A percentile compares a stretch with the other conserved stretches of the same genome.
phyloP scores from a whole-genome alignment of 2,797 vertebrate species.

The Gambusia yucatana region DNA sequence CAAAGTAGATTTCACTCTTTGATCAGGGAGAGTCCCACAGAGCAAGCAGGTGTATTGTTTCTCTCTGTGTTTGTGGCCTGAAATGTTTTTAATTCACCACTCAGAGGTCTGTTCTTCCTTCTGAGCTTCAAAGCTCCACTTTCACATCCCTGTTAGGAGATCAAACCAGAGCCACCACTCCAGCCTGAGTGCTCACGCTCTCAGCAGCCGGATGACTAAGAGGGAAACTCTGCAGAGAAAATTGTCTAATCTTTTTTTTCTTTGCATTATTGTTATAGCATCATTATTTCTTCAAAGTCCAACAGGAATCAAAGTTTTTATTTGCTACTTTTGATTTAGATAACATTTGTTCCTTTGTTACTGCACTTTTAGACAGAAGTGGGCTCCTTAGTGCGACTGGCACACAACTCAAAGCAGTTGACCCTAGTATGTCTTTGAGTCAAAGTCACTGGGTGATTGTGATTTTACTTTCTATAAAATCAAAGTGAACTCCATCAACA shows the following conservation, averaged over 20 bases:
- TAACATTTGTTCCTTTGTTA: not conserved
- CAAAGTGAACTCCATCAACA: not conserved
- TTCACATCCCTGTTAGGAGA: conserved; percentile 44
- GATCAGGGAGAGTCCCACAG: not conserved
- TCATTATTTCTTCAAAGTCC: conserved; percentile 40
- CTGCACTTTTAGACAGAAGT: not conserved
- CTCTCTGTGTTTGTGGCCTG: not conserved
- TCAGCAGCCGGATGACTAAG: conserved; percentile 21
- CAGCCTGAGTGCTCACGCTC: conserved; percentile 10
- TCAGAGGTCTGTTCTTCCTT: conserved; percentile 26
- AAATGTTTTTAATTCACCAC: conserved; percentile 26
- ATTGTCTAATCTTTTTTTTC: conserved; percentile 27
- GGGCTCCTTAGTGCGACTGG: not conserved
- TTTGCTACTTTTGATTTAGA: not conserved
- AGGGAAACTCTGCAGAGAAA: conserved; percentile 23
- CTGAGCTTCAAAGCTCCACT: conserved; percentile 57
- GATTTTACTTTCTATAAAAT: not conserved
- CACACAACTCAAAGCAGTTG: not conserved
- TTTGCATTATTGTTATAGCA: conserved; percentile 13
- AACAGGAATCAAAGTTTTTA: not conserved
- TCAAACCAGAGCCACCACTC: conserved; percentile 24
- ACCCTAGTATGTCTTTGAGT: not conserved
- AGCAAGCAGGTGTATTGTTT: conserved; percentile 10
- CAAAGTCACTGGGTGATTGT: not conserved
- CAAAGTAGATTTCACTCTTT: not conserved